These are phyloP conservation scores for Gonocerus acuteangulatus DNA, from an alignment of 2,888 invertebrate genomes.

Conservation along the genomic window DNA sequence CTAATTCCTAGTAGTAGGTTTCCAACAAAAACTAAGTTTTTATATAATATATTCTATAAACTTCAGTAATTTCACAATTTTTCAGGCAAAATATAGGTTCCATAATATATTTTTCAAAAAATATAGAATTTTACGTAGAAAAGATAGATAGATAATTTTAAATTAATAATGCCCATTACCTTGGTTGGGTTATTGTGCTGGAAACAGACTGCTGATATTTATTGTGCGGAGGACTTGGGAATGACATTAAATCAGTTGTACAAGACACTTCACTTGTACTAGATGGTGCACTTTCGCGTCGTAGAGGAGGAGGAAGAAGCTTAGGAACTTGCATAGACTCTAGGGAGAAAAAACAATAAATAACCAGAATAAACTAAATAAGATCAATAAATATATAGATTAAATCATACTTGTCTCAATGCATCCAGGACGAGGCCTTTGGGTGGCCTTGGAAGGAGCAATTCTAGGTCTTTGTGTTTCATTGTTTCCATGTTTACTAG, in stretches of 20 bases:
- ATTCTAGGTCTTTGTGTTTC: background rate
- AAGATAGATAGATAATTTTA: no score
- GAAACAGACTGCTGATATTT: background rate
- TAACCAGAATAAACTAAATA: background rate
- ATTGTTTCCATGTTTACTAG: background rate
- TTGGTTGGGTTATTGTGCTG: no score
- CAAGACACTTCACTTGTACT: conserved; percentile 27
- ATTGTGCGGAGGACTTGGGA: conserved; percentile 41
- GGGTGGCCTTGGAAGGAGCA: conserved; percentile 3
- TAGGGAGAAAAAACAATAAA: conserved; percentile 14
- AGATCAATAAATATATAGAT: background rate
- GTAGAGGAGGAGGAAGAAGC: conserved; percentile 39
- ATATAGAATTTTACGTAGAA: no score
- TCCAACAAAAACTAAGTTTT: no score
- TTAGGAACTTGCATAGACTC: conserved; percentile 37
- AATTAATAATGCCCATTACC: no score
- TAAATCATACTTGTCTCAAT: conserved; percentile 43
- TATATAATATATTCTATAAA: no score
- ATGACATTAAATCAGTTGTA: conserved; percentile 55
- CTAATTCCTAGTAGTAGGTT: no score
- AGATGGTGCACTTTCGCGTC: conserved; percentile 38
- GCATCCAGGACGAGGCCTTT: conserved; percentile 52
- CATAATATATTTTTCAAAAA: no score
- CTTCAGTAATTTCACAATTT: no score
- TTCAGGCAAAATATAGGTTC: no score